Base-by-base conservation (phyloP, 2,888 invertebrate genomes). In the Melieria picta region DNA sequence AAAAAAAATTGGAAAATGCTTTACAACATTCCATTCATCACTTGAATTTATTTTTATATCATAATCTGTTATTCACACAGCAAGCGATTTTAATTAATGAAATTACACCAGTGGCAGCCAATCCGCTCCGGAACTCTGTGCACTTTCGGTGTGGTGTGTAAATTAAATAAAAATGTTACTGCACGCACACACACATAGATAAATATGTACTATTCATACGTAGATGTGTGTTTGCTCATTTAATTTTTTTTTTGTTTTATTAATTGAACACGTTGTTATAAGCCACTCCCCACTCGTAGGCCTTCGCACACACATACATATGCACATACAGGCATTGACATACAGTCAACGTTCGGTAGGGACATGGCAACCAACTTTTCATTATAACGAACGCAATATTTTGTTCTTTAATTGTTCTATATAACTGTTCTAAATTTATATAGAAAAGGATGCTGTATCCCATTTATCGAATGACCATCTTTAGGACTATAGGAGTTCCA, bases 81-180 rank as follows among this genome's bases (percentile, higher is more conserved):
- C 82, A 80, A 77, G 78, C 80, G 77, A 80, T 82, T 81, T 83
- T 82, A 81, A 80, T 81, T 81, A 83, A 80, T 83, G 78, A 77
- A 78, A 76, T 76, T 75, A 76, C 80, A 76, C 72, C 30, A 30
- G 30, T 1, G 30, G 30, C 30, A 30, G 30, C 30, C 30, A 30
- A 30, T 30, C 30, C 30, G 30, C 30, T 3, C 30, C 30, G 30
- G 30, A 30, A 30, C 30, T 30, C 2, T 30, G 30, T 30, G 30
- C 30, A 30, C 30, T 30, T 30, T 30, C 42, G 7, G 30, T 46
- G 9, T 42, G 63, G 11, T 47, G 11, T 30, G 50, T 48, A 42
- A 16, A 30, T 30, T 5, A 63, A 11, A 50, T 50, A 42, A 62
- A 62, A 46, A 30, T 30, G 30, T 30, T 30, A 2, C 52, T 62